Conservation (phyloP, 2,888 invertebrate species). For the Ceriagrion tenellum region DNA sequence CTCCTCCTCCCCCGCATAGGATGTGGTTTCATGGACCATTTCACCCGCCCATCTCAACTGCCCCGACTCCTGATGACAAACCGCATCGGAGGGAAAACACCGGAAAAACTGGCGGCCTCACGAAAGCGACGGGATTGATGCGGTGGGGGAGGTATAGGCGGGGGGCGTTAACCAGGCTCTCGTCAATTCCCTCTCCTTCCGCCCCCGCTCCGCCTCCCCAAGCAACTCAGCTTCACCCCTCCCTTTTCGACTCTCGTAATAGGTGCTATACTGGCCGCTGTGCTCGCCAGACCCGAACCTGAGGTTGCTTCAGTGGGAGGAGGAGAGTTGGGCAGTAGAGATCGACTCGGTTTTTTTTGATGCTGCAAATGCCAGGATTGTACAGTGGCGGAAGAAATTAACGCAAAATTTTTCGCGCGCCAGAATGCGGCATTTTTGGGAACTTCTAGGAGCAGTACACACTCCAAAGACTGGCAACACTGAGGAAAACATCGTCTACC, state of each 20-base stretch:
- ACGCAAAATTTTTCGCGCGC: too few relatives aligned
- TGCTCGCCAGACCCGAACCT: too few relatives aligned
- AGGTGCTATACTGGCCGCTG: background rate
- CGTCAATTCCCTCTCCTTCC: background rate
- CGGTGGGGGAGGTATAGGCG: too few relatives aligned
- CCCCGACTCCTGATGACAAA: background rate
- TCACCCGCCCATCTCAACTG: background rate
- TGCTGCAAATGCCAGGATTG: background rate
- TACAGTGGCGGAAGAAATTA: too few relatives aligned
- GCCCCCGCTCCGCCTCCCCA: background rate
- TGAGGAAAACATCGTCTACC: too few relatives aligned
- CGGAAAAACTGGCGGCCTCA: background rate
- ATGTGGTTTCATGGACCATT: constrained; percentile 39
- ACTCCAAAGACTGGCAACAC: too few relatives aligned
- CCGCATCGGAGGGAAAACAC: background rate
- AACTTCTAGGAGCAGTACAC: too few relatives aligned
- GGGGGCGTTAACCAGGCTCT: background rate
- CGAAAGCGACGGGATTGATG: background rate
- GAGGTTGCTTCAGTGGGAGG: too few relatives aligned
- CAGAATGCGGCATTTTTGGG: too few relatives aligned
- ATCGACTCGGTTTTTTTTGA: background rate
- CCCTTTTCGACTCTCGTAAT: background rate
- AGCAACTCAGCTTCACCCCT: too few relatives aligned
- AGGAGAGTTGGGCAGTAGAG: too few relatives aligned
- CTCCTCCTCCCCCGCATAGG: background rate